These are phyloP conservation scores for Heteractis magnifica DNA, from an alignment of 92 coral and sea anemone genomes.

Conservation along the genomic window DNA sequence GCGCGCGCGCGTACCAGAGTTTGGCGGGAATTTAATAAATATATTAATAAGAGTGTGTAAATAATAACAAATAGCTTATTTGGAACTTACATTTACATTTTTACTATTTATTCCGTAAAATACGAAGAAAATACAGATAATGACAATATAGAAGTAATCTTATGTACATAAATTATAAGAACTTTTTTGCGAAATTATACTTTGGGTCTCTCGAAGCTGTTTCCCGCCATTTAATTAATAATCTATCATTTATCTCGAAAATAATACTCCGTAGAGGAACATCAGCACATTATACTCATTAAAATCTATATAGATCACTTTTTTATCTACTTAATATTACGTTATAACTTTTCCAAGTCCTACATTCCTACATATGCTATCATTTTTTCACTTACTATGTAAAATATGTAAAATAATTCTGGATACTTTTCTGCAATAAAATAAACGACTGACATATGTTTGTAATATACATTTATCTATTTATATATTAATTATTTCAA, in stretches of 20 bases:
- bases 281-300: background rate
- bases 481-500: slow-evolving; percentile 5
- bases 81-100: background rate
- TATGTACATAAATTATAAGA: slow-evolving; percentile 5
- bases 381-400: background rate
- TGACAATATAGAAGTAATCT: background rate
- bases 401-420: slow-evolving; percentile 38
- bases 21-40: background rate
- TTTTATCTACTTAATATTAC: background rate
- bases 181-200: background rate
- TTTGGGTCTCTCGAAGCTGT: background rate
- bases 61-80: background rate
- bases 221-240: background rate
- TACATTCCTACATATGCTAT: background rate
- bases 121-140: background rate
- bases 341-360: background rate
- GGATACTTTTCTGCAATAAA: slow-evolving; percentile 21
- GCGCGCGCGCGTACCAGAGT: background rate
- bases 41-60: background rate
- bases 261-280: background rate
- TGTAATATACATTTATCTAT: slow-evolving; percentile 1
- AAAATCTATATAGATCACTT: background rate
- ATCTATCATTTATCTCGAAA: background rate
- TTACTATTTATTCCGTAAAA: background rate
- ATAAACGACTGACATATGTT: slow-evolving; percentile 17